phyloP scores from a whole-genome alignment of 2,888 invertebrate genomes.

The Uropetala carovei region DNA sequence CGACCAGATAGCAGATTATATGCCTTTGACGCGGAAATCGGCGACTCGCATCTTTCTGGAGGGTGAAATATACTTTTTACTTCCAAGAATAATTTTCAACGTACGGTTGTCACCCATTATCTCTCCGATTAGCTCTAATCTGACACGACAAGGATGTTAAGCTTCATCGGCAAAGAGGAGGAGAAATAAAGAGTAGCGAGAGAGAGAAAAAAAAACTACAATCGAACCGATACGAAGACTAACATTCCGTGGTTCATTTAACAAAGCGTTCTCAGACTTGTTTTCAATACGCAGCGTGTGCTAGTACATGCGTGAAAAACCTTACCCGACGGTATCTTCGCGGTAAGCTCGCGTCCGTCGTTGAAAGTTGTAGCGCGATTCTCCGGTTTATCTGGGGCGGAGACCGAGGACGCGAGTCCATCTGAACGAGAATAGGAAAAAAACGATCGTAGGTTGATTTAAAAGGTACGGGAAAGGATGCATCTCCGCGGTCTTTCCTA shows the following conservation, averaged over 20 bases:
- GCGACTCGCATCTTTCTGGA: no score
- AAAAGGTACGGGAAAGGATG: background rate
- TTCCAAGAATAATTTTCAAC: background rate
- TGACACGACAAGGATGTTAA: background rate
- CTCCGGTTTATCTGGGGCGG: slow-evolving; percentile 7
- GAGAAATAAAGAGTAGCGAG: background rate
- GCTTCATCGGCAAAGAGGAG: background rate
- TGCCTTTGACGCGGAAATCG: no score
- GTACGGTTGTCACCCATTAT: background rate
- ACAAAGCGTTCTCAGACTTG: background rate
- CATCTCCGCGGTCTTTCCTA: background rate
- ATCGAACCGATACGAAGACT: background rate
- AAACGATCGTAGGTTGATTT: background rate
- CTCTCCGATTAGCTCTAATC: background rate
- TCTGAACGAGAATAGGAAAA: background rate
- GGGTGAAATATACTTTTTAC: no score
- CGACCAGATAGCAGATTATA: no score
- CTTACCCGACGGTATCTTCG: background rate
- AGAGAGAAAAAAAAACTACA: background rate
- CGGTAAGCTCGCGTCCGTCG: background rate
- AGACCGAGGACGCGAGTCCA: background rate
- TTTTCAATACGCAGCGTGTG: background rate
- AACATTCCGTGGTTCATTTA: background rate
- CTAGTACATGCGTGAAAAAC: slow-evolving; percentile 8
- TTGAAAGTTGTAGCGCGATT: background rate